Conservation (phyloP, 2,888 invertebrate genomes). For the Microctonus hyperodae region DNA sequence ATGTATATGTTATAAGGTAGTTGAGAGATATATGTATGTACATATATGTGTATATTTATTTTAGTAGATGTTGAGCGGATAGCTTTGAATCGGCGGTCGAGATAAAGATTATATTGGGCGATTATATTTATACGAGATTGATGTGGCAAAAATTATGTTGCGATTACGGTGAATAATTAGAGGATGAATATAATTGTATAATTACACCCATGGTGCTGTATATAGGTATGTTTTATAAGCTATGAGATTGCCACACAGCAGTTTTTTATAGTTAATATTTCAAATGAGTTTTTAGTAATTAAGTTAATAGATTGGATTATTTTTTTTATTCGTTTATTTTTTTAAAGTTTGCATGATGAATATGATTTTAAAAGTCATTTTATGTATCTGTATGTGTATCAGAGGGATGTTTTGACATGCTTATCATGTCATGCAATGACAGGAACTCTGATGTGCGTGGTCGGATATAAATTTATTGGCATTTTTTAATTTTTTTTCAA, state of each 20-base stretch:
- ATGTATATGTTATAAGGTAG: constrained; percentile 1
- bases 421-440: too few species aligned
- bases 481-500: too few species aligned
- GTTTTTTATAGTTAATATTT: too few species aligned
- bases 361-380: too few species aligned
- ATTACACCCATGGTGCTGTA: background rate
- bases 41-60: constrained; percentile 21
- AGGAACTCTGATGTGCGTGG: too few species aligned
- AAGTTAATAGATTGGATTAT: too few species aligned
- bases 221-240: background rate
- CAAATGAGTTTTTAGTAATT: too few species aligned
- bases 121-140: constrained; percentile 33
- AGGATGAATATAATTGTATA: constrained; percentile 1
- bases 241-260: constrained; percentile 32
- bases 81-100: constrained; percentile 57
- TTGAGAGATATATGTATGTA: background rate
- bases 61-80: constrained; percentile 56
- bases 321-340: too few species aligned
- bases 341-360: too few species aligned
- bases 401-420: too few species aligned
- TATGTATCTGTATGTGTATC: too few species aligned
- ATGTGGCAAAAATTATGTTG: background rate
- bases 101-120: constrained; percentile 59
- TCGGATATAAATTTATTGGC: too few species aligned
- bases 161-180: background rate